phyloP scores from a whole-genome alignment of 2,113 vertebrate species.

The Rissa tridactyla region DNA sequence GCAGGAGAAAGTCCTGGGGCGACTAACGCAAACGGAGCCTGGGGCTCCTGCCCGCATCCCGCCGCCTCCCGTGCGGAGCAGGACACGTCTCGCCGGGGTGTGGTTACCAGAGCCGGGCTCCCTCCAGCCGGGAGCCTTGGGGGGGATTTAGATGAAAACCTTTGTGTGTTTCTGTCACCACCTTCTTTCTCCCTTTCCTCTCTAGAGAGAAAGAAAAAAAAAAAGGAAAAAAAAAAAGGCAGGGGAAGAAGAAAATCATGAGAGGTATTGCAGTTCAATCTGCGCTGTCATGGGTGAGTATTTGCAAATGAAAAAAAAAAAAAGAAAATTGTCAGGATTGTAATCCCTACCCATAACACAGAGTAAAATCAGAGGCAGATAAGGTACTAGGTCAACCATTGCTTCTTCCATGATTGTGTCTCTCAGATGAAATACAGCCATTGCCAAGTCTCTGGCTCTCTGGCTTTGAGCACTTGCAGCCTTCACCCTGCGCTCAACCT shows the following conservation, averaged over 20 bases:
- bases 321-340: neutral
- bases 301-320: neutral
- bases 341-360: neutral
- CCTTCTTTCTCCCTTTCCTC: neutral
- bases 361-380: neutral
- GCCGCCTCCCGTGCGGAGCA: neutral
- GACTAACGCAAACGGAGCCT: neutral
- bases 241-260: too few relatives aligned
- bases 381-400: neutral
- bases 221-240: too few relatives aligned
- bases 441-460: neutral
- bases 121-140: rapidly evolving
- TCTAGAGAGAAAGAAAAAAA: neutral
- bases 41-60: neutral
- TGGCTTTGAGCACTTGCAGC: neutral
- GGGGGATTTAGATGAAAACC: rapidly evolving
- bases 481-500: neutral
- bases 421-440: neutral
- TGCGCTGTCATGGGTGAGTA: neutral
- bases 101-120: neutral
- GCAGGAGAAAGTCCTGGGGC: neutral
- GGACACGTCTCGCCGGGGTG: neutral
- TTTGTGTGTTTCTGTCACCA: rapidly evolving
- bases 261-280: neutral
- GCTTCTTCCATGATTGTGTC: neutral